A percentile compares a stretch with the other conserved stretches of the same genome.
Evolutionary conservation across 2,797 vertebrate genomes (phyloP).

Genomic region (Coreius guichenoti): DNA sequence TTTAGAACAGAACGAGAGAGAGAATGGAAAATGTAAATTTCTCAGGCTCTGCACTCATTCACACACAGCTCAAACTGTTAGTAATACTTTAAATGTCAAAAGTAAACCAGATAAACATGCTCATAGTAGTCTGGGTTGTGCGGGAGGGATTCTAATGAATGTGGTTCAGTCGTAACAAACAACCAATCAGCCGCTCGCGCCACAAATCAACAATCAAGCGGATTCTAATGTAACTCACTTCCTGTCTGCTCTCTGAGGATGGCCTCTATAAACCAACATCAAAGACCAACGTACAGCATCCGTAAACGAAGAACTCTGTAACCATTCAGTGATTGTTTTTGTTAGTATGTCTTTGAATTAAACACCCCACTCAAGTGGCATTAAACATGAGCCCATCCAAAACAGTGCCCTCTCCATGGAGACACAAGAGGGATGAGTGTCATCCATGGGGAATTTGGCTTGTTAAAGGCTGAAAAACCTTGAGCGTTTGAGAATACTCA

Average conservation of each 20-base stretch:
- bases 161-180: not conserved
- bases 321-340: constrained; percentile 55
- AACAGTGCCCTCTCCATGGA: constrained; percentile 56
- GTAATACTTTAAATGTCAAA: not conserved
- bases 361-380: constrained; percentile 33
- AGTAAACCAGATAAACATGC: not conserved
- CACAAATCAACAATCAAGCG: constrained; percentile 47
- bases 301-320: constrained; percentile 36
- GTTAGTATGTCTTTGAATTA: constrained; percentile 51
- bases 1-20: not conserved
- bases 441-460: constrained; percentile 50
- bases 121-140: not conserved
- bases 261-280: constrained; percentile 54
- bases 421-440: constrained; percentile 32
- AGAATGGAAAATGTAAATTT: not conserved
- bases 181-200: constrained; percentile 18
- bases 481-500: constrained; percentile 37
- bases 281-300: constrained; percentile 32
- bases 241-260: constrained; percentile 14
- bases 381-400: constrained; percentile 56
- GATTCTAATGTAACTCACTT: constrained; percentile 15
- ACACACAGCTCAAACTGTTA: not conserved
- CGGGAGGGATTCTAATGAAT: not conserved
- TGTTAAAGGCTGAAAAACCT: constrained; percentile 54
- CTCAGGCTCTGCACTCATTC: not conserved